A percentile compares a stretch with the other conserved stretches of the same genome.
These are phyloP conservation scores for Itoplectis maculator DNA, from an alignment of 2,888 invertebrate genomes.

Conservation along the genomic window DNA sequence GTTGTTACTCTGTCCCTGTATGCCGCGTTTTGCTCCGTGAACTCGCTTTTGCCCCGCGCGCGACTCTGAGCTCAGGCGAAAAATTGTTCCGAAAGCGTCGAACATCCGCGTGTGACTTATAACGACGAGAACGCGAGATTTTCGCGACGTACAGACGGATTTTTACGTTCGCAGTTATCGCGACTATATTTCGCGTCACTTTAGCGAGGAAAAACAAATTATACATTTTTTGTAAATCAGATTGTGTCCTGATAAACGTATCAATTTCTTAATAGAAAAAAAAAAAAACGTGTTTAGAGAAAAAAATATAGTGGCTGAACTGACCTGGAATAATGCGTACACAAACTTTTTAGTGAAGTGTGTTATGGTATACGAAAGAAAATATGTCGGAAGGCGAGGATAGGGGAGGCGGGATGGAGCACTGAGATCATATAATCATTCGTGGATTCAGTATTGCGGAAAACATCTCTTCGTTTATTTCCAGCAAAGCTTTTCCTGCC, in stretches of 20 bases:
- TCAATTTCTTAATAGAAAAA: too few species aligned
- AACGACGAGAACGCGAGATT: constrained; percentile 29
- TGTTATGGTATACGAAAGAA: background rate
- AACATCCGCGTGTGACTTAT: constrained; percentile 65
- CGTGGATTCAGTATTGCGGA: constrained; percentile 54
- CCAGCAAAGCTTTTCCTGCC: background rate
- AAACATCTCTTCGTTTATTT: constrained; percentile 41
- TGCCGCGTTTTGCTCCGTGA: background rate
- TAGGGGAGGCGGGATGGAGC: background rate
- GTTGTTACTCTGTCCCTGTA: background rate
- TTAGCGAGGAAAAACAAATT: too few species aligned
- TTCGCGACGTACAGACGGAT: constrained; percentile 12
- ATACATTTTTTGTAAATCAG: too few species aligned
- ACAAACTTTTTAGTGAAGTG: constrained; percentile 26
- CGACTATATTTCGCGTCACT: too few species aligned
- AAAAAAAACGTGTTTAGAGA: too few species aligned
- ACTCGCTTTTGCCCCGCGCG: background rate
- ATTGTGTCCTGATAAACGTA: too few species aligned
- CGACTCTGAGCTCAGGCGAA: constrained; percentile 37
- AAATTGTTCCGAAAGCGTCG: constrained; percentile 65
- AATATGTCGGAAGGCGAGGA: background rate
- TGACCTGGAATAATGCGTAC: background rate
- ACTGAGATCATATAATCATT: background rate
- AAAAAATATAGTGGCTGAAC: too few species aligned
- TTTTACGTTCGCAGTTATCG: constrained; percentile 8